Percentiles rank a stretch among this genome's conserved stretches.
phyloP scores from a whole-genome alignment of 2,888 invertebrate species.

The Hypsopygia costalis region DNA sequence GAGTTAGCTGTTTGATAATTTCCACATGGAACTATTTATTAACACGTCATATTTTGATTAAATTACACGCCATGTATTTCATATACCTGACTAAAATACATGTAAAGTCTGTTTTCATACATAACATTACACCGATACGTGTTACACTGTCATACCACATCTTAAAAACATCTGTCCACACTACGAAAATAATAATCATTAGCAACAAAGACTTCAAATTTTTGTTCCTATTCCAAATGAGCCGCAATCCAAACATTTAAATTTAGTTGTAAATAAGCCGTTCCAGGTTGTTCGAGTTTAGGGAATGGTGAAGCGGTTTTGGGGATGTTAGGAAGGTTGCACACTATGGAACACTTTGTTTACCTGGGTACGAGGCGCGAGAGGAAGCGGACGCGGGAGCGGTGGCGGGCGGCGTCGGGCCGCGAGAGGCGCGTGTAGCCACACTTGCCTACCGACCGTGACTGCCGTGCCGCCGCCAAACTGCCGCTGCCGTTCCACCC shows the following conservation, averaged over 20 bases:
- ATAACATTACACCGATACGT: conserved; percentile 15
- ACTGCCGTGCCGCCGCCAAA: conserved; percentile 41
- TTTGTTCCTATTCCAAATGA: conserved; percentile 56
- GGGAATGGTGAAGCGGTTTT: conserved; percentile 21
- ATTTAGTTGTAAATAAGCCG: conserved; percentile 27
- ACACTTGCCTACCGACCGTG: conserved; percentile 65
- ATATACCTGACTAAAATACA: no score
- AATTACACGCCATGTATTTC: no score
- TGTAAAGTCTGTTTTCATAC: not conserved
- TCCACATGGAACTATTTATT: conserved; percentile 1
- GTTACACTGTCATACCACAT: conserved; percentile 33
- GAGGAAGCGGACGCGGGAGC: conserved; percentile 43
- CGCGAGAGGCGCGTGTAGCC: conserved; percentile 69
- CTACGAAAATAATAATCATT: conserved; percentile 45
- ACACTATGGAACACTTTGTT: conserved; percentile 30
- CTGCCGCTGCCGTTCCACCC: conserved; percentile 41
- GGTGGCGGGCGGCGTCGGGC: conserved; percentile 46
- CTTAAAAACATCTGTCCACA: conserved; percentile 39
- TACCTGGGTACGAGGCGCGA: conserved; percentile 58
- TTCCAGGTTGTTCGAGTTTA: conserved; percentile 34
- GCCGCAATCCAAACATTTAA: conserved; percentile 30
- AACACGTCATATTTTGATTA: no score
- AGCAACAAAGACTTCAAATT: conserved; percentile 43
- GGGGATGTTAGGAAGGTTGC: conserved; percentile 19
- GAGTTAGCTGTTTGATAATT: conserved; percentile 1